phyloP scores from a whole-genome alignment of 2,113 vertebrate species.

The Balaeniceps rex region DNA sequence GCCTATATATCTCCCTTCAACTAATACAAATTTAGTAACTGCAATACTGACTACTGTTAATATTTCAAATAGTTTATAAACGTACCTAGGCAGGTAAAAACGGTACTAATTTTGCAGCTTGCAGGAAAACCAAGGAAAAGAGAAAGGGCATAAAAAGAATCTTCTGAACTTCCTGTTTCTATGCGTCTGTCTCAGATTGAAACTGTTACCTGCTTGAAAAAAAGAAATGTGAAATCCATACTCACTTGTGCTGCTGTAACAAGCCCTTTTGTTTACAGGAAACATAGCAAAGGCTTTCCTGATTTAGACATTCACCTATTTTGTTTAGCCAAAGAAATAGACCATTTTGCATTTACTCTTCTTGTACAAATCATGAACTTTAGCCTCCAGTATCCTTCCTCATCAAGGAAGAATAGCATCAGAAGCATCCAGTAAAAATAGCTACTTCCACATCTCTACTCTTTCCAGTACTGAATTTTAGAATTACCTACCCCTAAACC shows the following conservation, averaged over 20 bases:
- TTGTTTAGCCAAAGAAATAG: background rate
- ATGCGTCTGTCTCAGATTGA: background rate
- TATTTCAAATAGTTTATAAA: background rate
- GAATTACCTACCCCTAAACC: background rate
- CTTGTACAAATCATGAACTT: background rate
- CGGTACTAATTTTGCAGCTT: background rate
- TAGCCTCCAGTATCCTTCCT: background rate
- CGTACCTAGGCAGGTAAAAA: background rate
- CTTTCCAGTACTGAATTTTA: background rate
- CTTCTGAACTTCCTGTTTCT: background rate
- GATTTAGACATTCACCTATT: rapidly evolving
- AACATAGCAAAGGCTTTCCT: background rate
- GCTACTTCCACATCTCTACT: background rate
- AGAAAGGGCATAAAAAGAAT: background rate
- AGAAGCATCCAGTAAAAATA: background rate
- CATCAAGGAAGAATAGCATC: background rate
- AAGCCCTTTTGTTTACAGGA: background rate
- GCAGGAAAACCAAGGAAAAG: background rate
- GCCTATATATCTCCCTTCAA: background rate
- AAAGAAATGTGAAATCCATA: background rate
- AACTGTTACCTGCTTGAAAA: background rate
- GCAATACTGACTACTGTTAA: background rate
- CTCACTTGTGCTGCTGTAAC: background rate
- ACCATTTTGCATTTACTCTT: background rate
- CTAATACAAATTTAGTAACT: background rate